Evolutionary conservation across 2,113 vertebrate genomes (phyloP).

Genomic region (Rhea americana): DNA sequence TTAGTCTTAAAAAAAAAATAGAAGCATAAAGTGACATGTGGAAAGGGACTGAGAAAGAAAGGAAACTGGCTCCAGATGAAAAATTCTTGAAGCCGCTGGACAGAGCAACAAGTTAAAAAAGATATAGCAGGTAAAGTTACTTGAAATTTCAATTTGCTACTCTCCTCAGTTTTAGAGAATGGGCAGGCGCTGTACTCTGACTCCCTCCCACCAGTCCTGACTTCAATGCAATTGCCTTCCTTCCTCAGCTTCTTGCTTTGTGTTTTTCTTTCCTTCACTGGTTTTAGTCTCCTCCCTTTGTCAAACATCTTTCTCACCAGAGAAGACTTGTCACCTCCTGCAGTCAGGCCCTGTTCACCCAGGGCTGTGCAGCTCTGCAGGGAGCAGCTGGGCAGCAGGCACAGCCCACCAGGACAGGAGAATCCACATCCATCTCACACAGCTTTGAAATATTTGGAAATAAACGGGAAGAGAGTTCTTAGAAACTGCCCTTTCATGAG

Average conservation of each 20-base stretch:
- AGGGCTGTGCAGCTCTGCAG: accelerated
- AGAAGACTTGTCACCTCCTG: accelerated
- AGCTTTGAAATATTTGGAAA: neutral
- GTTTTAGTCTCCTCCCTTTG: neutral
- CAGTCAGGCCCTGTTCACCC: neutral
- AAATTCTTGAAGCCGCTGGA: neutral
- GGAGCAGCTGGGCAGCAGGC: accelerated
- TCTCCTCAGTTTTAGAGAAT: neutral
- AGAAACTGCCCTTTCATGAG: neutral
- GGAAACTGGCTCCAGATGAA: neutral
- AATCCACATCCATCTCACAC: neutral
- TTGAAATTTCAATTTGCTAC: neutral
- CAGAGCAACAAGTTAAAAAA: neutral
- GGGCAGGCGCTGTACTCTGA: neutral
- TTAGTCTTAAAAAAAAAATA: neutral
- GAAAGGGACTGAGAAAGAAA: neutral
- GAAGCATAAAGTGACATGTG: neutral
- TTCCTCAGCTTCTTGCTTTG: neutral
- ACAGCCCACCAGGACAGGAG: neutral
- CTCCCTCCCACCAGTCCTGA: neutral
- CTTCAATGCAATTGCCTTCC: neutral
- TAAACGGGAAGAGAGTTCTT: neutral
- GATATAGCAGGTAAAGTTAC: neutral
- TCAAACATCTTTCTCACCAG: neutral
- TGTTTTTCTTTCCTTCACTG: neutral